phyloP scores from a whole-genome alignment of 2,888 invertebrate genomes.

The Aelia acuminata region DNA sequence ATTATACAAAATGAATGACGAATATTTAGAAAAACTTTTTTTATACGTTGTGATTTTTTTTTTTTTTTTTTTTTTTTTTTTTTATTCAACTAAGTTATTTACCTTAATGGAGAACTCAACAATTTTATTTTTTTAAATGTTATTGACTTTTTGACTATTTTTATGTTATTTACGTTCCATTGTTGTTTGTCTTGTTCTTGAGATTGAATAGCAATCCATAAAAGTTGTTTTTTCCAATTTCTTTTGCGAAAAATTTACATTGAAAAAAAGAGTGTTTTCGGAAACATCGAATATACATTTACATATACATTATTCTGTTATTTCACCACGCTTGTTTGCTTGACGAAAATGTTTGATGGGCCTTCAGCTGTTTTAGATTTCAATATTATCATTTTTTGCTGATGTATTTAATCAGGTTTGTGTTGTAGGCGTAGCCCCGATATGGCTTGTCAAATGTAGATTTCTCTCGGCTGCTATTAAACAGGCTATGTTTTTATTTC shows the following conservation, averaged over 20 bases:
- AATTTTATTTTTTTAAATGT: too few relatives aligned
- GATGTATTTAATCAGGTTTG: too few relatives aligned
- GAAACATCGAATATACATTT: not conserved
- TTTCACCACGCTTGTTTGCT: not conserved
- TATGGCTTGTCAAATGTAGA: not conserved
- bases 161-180: too few relatives aligned
- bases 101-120: too few relatives aligned
- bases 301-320: not conserved
- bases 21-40: too few relatives aligned
- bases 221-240: not conserved
- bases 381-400: too few relatives aligned
- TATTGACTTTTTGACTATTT: too few relatives aligned
- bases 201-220: not conserved
- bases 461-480: not conserved
- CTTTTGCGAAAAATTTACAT: not conserved
- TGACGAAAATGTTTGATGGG: not conserved
- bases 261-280: not conserved
- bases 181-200: not conserved
- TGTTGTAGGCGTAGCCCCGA: not conserved
- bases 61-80: too few relatives aligned
- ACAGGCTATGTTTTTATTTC: not conserved
- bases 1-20: too few relatives aligned
- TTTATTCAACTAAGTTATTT: too few relatives aligned
- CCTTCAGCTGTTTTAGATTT: not conserved
- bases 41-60: too few relatives aligned